phyloP scores from a whole-genome alignment of 2,888 invertebrate genomes.

The Polydesmus complanatus region DNA sequence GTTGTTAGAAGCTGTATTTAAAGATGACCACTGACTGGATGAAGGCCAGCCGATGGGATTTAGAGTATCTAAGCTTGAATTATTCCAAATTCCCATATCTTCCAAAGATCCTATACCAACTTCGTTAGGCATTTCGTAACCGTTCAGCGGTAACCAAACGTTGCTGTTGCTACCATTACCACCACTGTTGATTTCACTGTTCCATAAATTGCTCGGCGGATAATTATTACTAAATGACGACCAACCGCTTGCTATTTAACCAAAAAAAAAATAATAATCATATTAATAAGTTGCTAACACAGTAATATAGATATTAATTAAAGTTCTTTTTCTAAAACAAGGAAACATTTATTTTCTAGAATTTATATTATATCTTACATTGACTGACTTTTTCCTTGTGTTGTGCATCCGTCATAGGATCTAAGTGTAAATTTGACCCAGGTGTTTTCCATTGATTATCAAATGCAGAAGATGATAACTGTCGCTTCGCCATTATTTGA shows the following conservation, averaged over 20 bases:
- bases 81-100: background rate
- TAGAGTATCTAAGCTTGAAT: background rate
- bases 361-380: too few relatives aligned
- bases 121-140: background rate
- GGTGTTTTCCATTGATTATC: background rate
- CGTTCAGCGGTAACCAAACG: background rate
- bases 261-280: background rate
- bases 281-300: background rate
- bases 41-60: background rate
- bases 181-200: background rate
- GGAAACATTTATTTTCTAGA: too few relatives aligned
- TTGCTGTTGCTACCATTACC: too few relatives aligned
- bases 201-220: background rate
- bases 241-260: background rate
- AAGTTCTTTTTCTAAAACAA: too few relatives aligned
- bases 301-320: too few relatives aligned
- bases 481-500: background rate
- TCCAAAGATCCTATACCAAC: background rate
- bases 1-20: background rate
- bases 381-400: background rate
- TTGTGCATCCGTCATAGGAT: background rate
- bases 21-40: background rate
- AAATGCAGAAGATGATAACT: background rate
- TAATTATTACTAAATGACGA: background rate
- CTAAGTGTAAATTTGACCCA: background rate